A percentile compares a stretch with the other conserved stretches of the same genome.
These are phyloP conservation scores for Lophochroa leadbeateri DNA, from an alignment of 2,113 vertebrate genomes.

Conservation along the genomic window DNA sequence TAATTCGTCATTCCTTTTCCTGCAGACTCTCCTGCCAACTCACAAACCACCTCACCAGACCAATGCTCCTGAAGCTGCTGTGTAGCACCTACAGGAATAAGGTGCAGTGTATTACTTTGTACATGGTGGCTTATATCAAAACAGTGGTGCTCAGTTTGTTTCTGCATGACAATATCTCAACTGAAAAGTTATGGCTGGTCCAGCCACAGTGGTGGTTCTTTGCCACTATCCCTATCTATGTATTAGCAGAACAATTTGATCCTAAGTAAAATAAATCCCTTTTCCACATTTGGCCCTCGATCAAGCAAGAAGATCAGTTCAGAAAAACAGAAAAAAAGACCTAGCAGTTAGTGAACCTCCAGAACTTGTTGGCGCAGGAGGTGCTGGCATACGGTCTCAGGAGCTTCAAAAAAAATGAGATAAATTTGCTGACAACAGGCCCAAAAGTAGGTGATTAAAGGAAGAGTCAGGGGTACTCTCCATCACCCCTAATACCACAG, in stretches of 20 bases:
- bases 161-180: not conserved
- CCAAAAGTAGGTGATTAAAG: not conserved
- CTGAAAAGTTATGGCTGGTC: not conserved
- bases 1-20: not conserved
- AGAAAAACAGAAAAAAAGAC: not conserved
- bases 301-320: not conserved
- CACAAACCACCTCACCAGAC: not conserved
- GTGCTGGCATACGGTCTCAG: not conserved
- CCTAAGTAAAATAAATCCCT: not conserved
- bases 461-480: not conserved
- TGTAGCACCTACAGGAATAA: not conserved
- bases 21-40: not conserved
- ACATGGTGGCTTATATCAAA: not conserved
- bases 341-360: not conserved
- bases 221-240: not conserved
- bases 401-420: not conserved
- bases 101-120: not conserved
- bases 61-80: not conserved
- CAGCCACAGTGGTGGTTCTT: not conserved
- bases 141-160: not conserved
- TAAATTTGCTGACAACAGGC: not conserved
- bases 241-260: not conserved
- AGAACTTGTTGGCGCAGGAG: not conserved
- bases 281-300: not conserved
- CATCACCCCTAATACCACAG: accelerated